Evolutionary conservation across 2,888 invertebrate genomes (phyloP), one percentile per base, ranked within the genome.

Genomic region (Tipula unca): DNA sequence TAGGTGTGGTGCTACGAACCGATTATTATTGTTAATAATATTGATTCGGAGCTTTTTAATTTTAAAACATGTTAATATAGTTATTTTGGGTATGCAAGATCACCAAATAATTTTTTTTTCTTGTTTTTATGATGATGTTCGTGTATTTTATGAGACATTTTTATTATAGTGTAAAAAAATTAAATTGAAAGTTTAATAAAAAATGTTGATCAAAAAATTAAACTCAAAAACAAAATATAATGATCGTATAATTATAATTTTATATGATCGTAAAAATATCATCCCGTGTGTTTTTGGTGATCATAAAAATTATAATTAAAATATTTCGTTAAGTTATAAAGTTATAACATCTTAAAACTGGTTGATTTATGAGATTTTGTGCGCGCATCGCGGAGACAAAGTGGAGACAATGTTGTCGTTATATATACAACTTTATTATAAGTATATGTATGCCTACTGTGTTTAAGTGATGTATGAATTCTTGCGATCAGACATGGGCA

Each of bases 131-230:
- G 69, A 69, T 69, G 69, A 25, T 69, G 69, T 69, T 69, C 69
- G 69, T 69, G 69, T 69, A 69, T 69, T 69, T 69, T 69, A 69
- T 69, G 69, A 69, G 69, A 69, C 69, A 69, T 69, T 69, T 69
- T 69, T 69, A 69, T 69, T 69, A 69, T 25, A 69, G 69, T 69
- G 69, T 69, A 69, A 69, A 69, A 20, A 69, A 69, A 25, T 69
- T 69, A 69, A 69, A 69, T 69, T 69, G 69, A 69, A 69, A 25
- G 20, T 69, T 69, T 69, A 69, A 69, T 69, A 69, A 69, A 25
- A 48, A 48, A 36, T n/a, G n/a, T n/a, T n/a, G 13, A 32, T 6
- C 4, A 32, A 32, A 32, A 32, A 1, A 32, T 6, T 32, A 39
- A 69, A 69, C n/a, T 69, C 25, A 69, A 3, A 69, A 69, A 69